phyloP scores from a whole-genome alignment of 2,113 vertebrate genomes.

The Scortum barcoo region DNA sequence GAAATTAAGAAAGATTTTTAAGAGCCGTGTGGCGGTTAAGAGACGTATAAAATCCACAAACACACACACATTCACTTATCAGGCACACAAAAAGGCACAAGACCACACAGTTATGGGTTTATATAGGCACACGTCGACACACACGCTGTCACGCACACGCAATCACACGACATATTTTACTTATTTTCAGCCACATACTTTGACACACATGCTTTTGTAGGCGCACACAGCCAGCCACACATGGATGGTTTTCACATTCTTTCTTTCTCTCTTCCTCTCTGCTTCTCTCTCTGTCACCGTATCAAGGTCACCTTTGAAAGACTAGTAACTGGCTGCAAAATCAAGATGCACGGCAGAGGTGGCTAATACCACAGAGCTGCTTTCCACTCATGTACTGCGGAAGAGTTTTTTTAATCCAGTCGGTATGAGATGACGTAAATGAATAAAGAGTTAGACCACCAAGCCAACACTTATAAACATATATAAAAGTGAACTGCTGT shows the following conservation, averaged over 20 bases:
- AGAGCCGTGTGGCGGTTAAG: not conserved
- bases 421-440: not conserved
- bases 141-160: not conserved
- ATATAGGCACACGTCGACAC: not conserved
- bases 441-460: not conserved
- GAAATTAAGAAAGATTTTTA: not conserved
- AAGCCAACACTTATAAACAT: not conserved
- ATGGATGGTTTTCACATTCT: not conserved
- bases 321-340: conserved; percentile 11
- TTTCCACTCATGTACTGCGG: not conserved
- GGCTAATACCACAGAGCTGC: not conserved
- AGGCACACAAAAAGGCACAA: not conserved
- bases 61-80: not conserved
- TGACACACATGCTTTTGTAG: not conserved
- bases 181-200: not conserved
- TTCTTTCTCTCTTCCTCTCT: not conserved
- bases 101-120: not conserved
- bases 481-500: not conserved
- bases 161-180: not conserved
- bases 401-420: not conserved
- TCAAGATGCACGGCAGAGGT: conserved; percentile 2
- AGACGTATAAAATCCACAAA: not conserved
- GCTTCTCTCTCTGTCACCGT: not conserved
- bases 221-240: not conserved
- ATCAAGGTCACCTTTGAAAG: conserved; percentile 40